phyloP scores from a whole-genome alignment of 2,888 invertebrate species.

The Troides oblongomaculatus region DNA sequence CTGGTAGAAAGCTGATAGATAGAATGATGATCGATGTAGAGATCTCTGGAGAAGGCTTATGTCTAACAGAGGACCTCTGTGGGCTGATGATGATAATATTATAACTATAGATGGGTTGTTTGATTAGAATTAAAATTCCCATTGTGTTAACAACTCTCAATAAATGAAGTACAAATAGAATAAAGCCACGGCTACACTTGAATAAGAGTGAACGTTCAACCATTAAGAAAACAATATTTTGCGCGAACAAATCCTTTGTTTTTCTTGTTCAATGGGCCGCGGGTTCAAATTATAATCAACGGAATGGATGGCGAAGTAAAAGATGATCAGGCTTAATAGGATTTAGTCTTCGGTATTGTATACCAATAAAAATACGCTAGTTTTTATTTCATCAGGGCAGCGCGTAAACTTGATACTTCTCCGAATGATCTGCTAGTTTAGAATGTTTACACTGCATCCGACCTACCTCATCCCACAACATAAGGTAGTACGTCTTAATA shows the following conservation, averaged over 20 bases:
- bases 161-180: background rate
- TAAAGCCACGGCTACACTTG: background rate
- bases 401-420: no score
- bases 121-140: background rate
- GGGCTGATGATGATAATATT: no score
- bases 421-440: no score
- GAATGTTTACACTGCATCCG: no score
- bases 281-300: constrained; percentile 17
- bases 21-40: no score
- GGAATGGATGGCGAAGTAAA: background rate
- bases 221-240: constrained; percentile 18
- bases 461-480: no score
- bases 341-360: background rate
- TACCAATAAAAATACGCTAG: background rate
- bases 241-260: constrained; percentile 16
- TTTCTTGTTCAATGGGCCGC: constrained; percentile 15
- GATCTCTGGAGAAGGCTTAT: no score
- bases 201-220: background rate
- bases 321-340: background rate
- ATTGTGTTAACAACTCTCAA: background rate
- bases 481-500: background rate
- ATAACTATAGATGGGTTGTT: background rate
- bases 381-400: background rate
- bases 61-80: no score
- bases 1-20: no score